Evolutionary conservation across 2,888 invertebrate species (phyloP).

Genomic region (Pogonocherus hispidulus): DNA sequence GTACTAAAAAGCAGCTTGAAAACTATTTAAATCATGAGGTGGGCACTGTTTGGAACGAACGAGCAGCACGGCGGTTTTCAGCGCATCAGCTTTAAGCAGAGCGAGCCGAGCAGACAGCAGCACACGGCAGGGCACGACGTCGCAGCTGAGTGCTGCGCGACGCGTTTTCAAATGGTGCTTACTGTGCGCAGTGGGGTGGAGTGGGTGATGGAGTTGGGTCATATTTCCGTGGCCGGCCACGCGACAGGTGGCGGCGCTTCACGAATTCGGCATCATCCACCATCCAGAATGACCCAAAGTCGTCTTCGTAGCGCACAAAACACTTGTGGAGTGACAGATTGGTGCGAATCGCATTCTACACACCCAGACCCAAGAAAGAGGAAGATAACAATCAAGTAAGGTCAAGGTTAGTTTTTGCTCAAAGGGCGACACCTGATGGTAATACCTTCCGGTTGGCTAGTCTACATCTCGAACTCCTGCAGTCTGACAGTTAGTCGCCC

Average conservation of each 20-base stretch:
- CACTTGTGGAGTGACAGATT: conserved; percentile 99
- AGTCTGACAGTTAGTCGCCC: conserved; percentile 64
- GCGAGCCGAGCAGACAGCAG: conserved; percentile 61
- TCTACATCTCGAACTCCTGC: conserved; percentile 39
- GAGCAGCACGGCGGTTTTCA: conserved; percentile 22
- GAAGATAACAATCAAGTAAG: conserved; percentile 71
- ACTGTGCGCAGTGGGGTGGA: conserved; percentile 70
- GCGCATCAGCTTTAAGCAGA: conserved; percentile 52
- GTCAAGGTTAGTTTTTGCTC: conserved; percentile 64
- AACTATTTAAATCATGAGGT: no score
- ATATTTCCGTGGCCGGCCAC: conserved; percentile 97
- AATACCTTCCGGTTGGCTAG: conserved; percentile 63
- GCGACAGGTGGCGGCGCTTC: conserved; percentile 95
- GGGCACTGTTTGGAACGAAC: conserved; percentile 28
- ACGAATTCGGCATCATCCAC: conserved; percentile 98
- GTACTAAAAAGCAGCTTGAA: no score
- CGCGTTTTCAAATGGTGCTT: conserved; percentile 65
- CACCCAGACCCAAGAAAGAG: conserved; percentile 78
- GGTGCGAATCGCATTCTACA: conserved; percentile 99
- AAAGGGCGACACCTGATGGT: conserved; percentile 59
- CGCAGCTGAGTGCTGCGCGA: conserved; percentile 49
- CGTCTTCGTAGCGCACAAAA: conserved; percentile 99
- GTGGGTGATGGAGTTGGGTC: conserved; percentile 83
- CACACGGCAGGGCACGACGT: conserved; percentile 57
- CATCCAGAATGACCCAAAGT: conserved; percentile 99